Base-by-base conservation (phyloP, 2,888 invertebrate species). In the Zelleria hepariella region DNA sequence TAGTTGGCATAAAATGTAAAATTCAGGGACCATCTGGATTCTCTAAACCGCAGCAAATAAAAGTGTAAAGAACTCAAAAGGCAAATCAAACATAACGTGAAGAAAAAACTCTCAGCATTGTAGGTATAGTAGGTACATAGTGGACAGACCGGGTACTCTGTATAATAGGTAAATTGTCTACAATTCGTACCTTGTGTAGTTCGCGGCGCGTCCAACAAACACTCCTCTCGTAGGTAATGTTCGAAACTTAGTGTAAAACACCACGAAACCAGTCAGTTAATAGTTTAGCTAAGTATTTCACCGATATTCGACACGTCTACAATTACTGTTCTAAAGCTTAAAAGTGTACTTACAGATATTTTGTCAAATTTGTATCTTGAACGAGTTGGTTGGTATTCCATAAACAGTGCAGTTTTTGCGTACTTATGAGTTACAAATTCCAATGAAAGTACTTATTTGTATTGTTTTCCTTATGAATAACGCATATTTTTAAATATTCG, bases 21-120 rank as follows among this genome's bases (percentile, higher is more conserved):
- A 20, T 51, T 1, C 3, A 51, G 5, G 1, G 4, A 51, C 51
- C 8, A 20, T 51, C 55, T 55, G 55, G 55, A 55, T 27, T 18
- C 55, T 57, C 57, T 57, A 2, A 71, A 69, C 72, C 74, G 61
- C 65, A 70, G 82, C 82, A 81, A 82, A 73, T 77, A 58, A 81
- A 72, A 73, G 52, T 53, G 66, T 61, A 81, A 77, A 59, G 71
- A 82, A 72, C 75, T 65, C 66, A 78, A 75, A 74, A 67, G 64
- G 85, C 85, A 84, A 84, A 78, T 75, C 57, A 84, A 75, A 79
- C 57, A 62, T 75, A 84, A 83, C 67, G 77, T 77, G 80, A 75
- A 78, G 62, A 23, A 47, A 15, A 57, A 57, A 42, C 5, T 32
- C 23, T 23, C 6, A 26, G 53, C 51, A 2, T 51, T 51, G 20